Percentiles rank a stretch among this genome's conserved stretches.
Conservation (phyloP, 2,113 vertebrate genomes). For the Xyrauchen texanus region DNA sequence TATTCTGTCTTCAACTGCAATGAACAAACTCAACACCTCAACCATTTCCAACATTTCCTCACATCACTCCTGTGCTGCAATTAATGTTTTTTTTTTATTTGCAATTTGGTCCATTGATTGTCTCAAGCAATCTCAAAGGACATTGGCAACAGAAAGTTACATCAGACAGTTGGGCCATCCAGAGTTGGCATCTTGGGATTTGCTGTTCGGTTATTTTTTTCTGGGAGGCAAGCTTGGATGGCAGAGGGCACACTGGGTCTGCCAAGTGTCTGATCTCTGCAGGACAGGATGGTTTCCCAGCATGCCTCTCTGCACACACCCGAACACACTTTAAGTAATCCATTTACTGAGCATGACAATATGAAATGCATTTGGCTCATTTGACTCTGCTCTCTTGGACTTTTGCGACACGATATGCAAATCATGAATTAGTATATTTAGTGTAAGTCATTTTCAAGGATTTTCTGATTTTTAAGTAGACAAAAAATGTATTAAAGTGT, state of each 20-base stretch:
- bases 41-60: neutral
- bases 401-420: neutral
- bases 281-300: constrained; percentile 43
- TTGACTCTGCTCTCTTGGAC: neutral
- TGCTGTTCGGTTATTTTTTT: constrained; percentile 42
- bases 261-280: constrained; percentile 39
- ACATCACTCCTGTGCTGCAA: neutral
- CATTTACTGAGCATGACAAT: constrained; percentile 36
- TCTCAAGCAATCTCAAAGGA: neutral
- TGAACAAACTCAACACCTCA: neutral
- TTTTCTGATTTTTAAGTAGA: too few species aligned
- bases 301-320: constrained; percentile 20
- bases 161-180: neutral
- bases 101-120: neutral
- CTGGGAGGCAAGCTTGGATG: constrained; percentile 33
- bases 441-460: too few species aligned
- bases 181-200: constrained; percentile 37
- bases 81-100: neutral
- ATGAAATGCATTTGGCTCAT: constrained; percentile 19
- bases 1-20: too few species aligned
- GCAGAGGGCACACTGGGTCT: constrained; percentile 25
- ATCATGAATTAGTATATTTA: neutral
- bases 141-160: neutral
- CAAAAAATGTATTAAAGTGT: too few species aligned
- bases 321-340: constrained; percentile 54